Conservation (phyloP, 1,140 invertebrate species). For the Archivesica marissinica region DNA sequence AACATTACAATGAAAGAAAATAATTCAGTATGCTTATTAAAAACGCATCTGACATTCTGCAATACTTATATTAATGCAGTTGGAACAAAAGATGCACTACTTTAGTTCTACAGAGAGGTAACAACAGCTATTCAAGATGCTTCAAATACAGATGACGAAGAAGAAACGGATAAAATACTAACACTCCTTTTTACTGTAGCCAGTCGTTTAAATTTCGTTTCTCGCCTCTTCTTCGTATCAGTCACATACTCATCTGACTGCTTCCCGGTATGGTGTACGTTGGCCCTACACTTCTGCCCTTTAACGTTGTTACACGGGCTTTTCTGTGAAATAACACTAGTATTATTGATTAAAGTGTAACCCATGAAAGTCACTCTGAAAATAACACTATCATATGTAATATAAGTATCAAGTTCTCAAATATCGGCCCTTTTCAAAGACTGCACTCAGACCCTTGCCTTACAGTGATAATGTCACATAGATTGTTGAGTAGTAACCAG, state of each 20-base stretch:
- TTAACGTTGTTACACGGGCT: background rate
- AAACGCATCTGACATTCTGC: too few species aligned
- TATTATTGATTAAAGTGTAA: too few species aligned
- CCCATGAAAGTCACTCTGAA: too few species aligned
- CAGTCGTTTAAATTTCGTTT: background rate
- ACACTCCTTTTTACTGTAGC: background rate
- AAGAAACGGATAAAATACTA: background rate
- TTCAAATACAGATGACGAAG: background rate
- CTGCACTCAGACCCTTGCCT: too few species aligned
- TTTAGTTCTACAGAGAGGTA: background rate
- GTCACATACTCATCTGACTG: background rate
- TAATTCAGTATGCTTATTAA: too few species aligned
- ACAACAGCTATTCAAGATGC: background rate
- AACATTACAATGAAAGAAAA: too few species aligned
- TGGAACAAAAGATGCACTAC: background rate
- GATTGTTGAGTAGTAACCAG: too few species aligned
- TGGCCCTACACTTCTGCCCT: background rate
- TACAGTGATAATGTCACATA: too few species aligned
- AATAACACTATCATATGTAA: too few species aligned
- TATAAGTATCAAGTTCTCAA: too few species aligned
- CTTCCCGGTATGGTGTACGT: background rate
- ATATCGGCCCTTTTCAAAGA: too few species aligned
- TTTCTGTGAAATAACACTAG: background rate
- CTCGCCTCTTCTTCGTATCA: background rate
- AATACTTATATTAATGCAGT: too few species aligned